phyloP scores from a whole-genome alignment of 1,140 invertebrate species.

The Nomia melanderi region DNA sequence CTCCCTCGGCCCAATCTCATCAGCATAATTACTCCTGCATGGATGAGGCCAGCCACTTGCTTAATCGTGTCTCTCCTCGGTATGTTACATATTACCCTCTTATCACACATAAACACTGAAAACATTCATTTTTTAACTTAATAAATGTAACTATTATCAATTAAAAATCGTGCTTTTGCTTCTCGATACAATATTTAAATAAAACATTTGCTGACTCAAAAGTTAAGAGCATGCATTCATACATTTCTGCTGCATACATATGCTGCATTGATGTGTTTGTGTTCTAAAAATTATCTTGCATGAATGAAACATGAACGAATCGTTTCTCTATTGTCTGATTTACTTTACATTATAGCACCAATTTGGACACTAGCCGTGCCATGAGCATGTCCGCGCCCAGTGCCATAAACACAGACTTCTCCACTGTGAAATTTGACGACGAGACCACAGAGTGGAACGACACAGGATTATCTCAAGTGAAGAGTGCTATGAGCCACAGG shows the following conservation, averaged over 20 bases:
- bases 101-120: constrained; percentile 47
- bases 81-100: constrained; percentile 68
- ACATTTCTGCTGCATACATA: constrained; percentile 49
- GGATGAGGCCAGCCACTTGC: constrained; percentile 79
- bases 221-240: constrained; percentile 36
- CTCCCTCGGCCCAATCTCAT: constrained; percentile 75
- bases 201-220: constrained; percentile 2
- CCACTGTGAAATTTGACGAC: constrained; percentile 85
- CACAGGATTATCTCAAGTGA: constrained; percentile 67
- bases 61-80: constrained; percentile 78
- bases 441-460: constrained; percentile 76
- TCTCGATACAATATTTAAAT: constrained; percentile 18
- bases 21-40: constrained; percentile 78
- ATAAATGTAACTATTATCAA: constrained; percentile 6
- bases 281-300: constrained; percentile 43
- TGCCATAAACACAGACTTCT: constrained; percentile 90
- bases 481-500: constrained; percentile 78
- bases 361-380: constrained; percentile 86
- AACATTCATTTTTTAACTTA: constrained; percentile 17
- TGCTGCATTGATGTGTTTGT: constrained; percentile 63
- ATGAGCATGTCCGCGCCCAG: constrained; percentile 92
- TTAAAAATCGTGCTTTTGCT: constrained; percentile 10
- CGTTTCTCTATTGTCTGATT: not conserved
- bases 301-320: not conserved
- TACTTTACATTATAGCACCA: constrained; percentile 73